Evolutionary conservation across 2,113 vertebrate genomes (phyloP), one percentile per base, ranked within the genome.

Genomic region (Callospermophilus lateralis): DNA sequence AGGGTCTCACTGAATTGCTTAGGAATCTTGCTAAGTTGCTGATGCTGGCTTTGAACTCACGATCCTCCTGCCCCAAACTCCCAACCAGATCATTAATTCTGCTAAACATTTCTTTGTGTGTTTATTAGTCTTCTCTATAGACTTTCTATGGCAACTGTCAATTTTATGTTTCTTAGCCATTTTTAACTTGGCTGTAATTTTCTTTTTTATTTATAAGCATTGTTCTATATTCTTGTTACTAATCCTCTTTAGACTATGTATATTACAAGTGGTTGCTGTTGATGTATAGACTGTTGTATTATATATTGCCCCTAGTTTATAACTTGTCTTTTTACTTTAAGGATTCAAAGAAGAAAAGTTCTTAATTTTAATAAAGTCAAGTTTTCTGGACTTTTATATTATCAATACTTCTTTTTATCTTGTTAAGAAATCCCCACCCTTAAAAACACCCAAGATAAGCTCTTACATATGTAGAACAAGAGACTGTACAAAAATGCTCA

Each of bases 131-230:
- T 73, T 95, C 45, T 58, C 26, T 51, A n/a, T 81, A 65, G 13
- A n/a, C 22, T 61, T 94, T 94, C 34, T 24, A 32, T 30, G 39
- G 3, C 51, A 94, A 84, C 87, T 22, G 17, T 34, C 72, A 26
- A 45, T 39, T 90, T 48, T 45, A n/a, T 68, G 3, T 78, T 4
- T 89, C 86, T 92, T 53, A 73, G 6, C 26, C 68, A 68, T 83
- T 79, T 20, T 97, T 84, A 90, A 68, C 87, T 63, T 76, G 30
- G 42, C 30, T 81, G 9, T 70, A n/a, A 73, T 93, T 94, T 95
- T 79, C 13, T 76, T 93, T 94, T 42, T 84, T 17, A 77, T 81
- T 70, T 74, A 8, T 72, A 72, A 78, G 22, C 67, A 17, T 53
- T 77, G 83, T 51, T 92, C 89, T 42, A 67, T 39, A 90, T 87